Conservation (phyloP, 2,888 invertebrate genomes). For the Tipula helvola region DNA sequence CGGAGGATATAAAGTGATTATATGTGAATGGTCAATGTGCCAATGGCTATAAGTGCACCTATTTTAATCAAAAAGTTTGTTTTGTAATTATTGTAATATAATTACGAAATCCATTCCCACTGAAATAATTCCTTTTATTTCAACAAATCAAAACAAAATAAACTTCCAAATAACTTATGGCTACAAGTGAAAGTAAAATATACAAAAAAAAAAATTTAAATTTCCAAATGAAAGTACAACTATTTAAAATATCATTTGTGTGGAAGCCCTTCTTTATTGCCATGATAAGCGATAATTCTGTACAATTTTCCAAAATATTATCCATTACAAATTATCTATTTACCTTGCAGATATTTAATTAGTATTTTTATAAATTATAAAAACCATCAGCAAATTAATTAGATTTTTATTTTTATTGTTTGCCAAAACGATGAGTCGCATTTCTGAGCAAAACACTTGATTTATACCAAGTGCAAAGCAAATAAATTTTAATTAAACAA, state of each 20-base stretch:
- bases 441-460: no score
- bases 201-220: neutral
- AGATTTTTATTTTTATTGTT: neutral
- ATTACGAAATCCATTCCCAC: neutral
- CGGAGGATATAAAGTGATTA: no score
- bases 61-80: no score
- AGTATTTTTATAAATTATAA: neutral
- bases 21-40: no score
- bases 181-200: neutral
- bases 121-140: neutral
- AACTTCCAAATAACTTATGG: neutral
- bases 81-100: neutral
- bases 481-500: neutral
- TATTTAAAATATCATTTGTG: neutral
- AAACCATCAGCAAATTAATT: neutral
- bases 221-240: neutral
- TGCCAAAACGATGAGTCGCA: neutral
- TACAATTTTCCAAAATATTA: neutral
- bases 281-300: neutral
- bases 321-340: neutral
- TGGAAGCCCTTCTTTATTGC: neutral
- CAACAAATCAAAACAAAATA: neutral
- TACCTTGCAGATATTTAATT: neutral
- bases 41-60: no score
- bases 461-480: neutral